Conservation (phyloP, 2,888 invertebrate species). For the Caenorhabditis sinica region DNA sequence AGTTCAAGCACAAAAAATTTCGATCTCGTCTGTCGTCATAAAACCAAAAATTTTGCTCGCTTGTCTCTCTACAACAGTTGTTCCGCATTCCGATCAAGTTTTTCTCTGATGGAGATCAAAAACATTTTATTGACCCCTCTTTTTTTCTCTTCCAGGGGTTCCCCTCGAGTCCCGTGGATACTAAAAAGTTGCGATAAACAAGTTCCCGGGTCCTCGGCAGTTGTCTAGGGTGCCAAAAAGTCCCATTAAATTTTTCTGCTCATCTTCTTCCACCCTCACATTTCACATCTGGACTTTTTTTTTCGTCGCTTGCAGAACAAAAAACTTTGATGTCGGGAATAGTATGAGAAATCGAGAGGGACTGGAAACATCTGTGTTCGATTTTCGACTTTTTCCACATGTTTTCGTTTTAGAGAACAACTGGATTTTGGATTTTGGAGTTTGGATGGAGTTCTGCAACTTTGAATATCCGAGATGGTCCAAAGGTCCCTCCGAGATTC, state of each 20-base stretch:
- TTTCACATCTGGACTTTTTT: not conserved
- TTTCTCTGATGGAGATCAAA: not conserved
- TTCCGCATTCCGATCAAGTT: conserved; percentile 4
- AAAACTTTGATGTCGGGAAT: not conserved
- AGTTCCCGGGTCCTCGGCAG: not conserved
- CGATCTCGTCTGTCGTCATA: not conserved
- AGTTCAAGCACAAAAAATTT: no score
- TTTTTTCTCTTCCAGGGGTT: not conserved
- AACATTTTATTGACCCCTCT: not conserved
- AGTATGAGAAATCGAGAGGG: not conserved
- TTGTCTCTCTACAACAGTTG: not conserved
- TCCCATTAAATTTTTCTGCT: not conserved
- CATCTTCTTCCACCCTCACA: conserved; percentile 1
- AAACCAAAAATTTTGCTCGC: not conserved
- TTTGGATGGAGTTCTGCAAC: no score
- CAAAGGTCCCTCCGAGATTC: conserved; percentile 39
- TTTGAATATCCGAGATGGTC: not conserved
- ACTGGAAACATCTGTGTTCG: not conserved
- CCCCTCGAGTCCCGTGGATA: not conserved
- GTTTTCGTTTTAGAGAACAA: conserved; percentile 1
- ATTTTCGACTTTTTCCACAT: not conserved
- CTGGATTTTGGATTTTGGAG: no score
- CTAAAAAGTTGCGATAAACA: conserved; percentile 22
- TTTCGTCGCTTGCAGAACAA: not conserved
- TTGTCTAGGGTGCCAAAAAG: conserved; percentile 1